Evolutionary conservation across 2,113 vertebrate genomes (phyloP).

Genomic region (Clupea harengus): DNA sequence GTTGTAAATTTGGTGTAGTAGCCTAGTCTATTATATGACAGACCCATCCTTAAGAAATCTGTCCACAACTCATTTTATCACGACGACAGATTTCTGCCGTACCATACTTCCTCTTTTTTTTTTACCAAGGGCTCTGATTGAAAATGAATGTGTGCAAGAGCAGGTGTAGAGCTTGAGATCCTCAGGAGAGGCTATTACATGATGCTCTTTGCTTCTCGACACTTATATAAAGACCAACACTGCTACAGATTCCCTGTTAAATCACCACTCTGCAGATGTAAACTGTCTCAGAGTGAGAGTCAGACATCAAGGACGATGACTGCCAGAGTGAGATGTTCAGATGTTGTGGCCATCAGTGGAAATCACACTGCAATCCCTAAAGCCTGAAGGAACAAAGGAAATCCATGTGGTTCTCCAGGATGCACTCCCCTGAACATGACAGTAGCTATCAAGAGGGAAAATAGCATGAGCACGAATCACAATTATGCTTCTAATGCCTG

Average conservation of each 20-base stretch:
- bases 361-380: neutral
- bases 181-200: too few species aligned
- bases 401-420: neutral
- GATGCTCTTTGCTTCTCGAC: neutral
- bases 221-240: neutral
- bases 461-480: neutral
- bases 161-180: too few species aligned
- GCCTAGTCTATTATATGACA: too few species aligned
- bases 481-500: neutral
- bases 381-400: neutral
- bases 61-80: too few species aligned
- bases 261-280: neutral
- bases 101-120: too few species aligned
- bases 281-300: neutral
- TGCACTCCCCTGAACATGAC: neutral
- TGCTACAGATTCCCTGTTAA: neutral
- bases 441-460: neutral
- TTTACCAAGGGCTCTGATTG: too few species aligned
- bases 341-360: neutral
- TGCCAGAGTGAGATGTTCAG: neutral
- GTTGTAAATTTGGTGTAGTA: too few species aligned
- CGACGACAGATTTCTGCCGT: too few species aligned
- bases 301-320: neutral
- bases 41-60: too few species aligned
- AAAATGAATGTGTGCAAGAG: too few species aligned